Base-by-base conservation (phyloP, 2,113 vertebrate genomes). In the Caranx melampygus region DNA sequence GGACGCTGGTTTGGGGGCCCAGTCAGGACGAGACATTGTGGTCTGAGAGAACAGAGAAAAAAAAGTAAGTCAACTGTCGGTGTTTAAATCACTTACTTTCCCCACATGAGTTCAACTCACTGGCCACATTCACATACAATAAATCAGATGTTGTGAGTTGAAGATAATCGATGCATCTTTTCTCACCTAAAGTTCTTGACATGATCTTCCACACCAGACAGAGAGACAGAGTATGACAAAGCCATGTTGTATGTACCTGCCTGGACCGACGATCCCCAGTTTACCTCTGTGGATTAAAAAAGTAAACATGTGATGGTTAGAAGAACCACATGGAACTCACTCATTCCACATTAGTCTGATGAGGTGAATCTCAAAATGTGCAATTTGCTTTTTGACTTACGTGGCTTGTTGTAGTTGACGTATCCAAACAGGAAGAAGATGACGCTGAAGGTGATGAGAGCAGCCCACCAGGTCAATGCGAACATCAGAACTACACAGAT, bases 161-260 rank as follows among this genome's bases (percentile, higher is more conserved):
- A 49, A 21, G 35, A 37, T 0, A 35, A 37, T 11, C 4, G 10
- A 35, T 8, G 37, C 51, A 33, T 12, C 7, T 70, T 16, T 11
- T 9, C 64, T 85, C 12, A 95, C 94, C 94, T 90, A 71, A 95
- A 96, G 79, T 96, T 96, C 75, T 96, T 96, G 18, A 96, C 91
- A 0, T 96, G 94, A 45, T 96, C 94, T 70, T 96, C 90, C 2
- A 94, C 90, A 10, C 79, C 88, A 4, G 85, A 88, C 13, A 96
- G 90, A 65, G 87, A 91, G 12, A 94, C 85, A 0, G 94, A 92
- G 75, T 93, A 94, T 0, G 94, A 94, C 67, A 95, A 80, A 34
- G 94, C 95, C 89, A 93, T 93, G 81, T 92, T 95, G 88, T 96
- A 95, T 15, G 89, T 90, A 3, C 93, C 81, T 0, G 89, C 94